Conservation (phyloP, 2,888 invertebrate species). For the Lasioglossum zephyrum region DNA sequence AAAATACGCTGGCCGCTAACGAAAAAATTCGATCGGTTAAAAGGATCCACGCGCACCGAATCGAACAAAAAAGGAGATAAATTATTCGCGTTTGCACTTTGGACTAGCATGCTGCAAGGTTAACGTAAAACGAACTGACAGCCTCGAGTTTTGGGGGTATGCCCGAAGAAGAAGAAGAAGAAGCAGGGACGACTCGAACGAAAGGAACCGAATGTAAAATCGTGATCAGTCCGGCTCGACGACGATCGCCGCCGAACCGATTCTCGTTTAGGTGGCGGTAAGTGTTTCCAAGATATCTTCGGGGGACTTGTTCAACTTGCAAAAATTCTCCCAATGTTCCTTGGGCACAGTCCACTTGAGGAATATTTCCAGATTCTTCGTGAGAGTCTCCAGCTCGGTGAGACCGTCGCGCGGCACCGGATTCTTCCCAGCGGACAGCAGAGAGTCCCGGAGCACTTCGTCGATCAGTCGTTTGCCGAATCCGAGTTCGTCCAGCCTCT, state of each 20-base stretch:
- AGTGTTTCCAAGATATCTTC: slow-evolving; percentile 92
- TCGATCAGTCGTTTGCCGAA: slow-evolving; percentile 91
- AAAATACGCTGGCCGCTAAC: not conserved
- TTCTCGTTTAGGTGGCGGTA: slow-evolving; percentile 82
- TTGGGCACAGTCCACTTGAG: slow-evolving; percentile 93
- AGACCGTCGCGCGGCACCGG: slow-evolving; percentile 87
- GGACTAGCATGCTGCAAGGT: slow-evolving; percentile 30
- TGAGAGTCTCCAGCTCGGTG: slow-evolving; percentile 88
- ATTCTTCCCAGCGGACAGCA: slow-evolving; percentile 90
- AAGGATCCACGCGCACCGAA: not conserved
- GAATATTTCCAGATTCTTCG: slow-evolving; percentile 91
- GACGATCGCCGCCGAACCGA: not conserved
- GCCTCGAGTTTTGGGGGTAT: not conserved
- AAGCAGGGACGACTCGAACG: not conserved
- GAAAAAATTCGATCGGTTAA: slow-evolving; percentile 9
- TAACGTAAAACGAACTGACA: slow-evolving; percentile 9
- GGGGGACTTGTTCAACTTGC: slow-evolving; percentile 89
- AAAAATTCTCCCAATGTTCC: slow-evolving; percentile 91
- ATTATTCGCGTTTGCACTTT: slow-evolving; percentile 34
- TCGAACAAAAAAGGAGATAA: not conserved
- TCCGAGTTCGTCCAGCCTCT: slow-evolving; percentile 91
- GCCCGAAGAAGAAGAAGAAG: not conserved
- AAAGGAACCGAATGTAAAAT: not conserved
- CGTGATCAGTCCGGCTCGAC: not conserved
- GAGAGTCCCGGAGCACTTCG: slow-evolving; percentile 91